Evolutionary conservation across 2,888 invertebrate genomes (phyloP).

Genomic region (Limnephilus auricula): DNA sequence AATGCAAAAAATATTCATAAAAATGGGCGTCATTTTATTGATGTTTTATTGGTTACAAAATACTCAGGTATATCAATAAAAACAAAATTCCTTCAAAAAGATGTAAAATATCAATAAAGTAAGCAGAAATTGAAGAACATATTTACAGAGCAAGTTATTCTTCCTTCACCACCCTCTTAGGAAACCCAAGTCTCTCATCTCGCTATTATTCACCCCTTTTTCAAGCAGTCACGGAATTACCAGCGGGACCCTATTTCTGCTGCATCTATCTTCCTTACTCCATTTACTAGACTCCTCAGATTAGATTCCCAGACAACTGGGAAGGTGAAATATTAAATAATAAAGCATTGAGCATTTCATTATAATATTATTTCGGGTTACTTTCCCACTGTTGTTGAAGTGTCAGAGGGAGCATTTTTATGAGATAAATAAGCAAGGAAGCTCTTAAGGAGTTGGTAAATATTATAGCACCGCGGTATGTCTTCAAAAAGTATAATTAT

Average conservation of each 20-base stretch:
- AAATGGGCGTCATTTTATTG: background rate
- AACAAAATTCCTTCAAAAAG: background rate
- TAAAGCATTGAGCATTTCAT: background rate
- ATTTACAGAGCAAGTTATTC: conserved; percentile 6
- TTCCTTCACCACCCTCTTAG: conserved; percentile 16
- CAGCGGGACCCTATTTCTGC: conserved; percentile 54
- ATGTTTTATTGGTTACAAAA: background rate
- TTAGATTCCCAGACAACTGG: conserved; percentile 20
- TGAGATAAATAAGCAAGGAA: background rate
- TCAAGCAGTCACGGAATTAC: conserved; percentile 56
- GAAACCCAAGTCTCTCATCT: conserved; percentile 32
- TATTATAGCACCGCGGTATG: background rate
- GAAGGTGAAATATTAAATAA: conserved; percentile 14
- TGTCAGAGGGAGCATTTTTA: background rate
- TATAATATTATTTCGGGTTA: background rate
- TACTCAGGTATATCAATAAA: background rate
- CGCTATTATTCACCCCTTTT: conserved; percentile 60
- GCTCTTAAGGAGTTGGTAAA: background rate
- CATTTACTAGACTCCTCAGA: conserved; percentile 26
- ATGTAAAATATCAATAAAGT: background rate
- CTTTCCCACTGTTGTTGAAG: background rate
- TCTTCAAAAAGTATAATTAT: background rate
- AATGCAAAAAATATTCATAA: too few relatives aligned
- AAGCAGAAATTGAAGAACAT: background rate
- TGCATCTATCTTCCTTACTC: conserved; percentile 60